Evolutionary conservation across 2,113 vertebrate species (phyloP), one percentile per base, ranked within the genome.

Genomic region (Benitochromis conjunctus): DNA sequence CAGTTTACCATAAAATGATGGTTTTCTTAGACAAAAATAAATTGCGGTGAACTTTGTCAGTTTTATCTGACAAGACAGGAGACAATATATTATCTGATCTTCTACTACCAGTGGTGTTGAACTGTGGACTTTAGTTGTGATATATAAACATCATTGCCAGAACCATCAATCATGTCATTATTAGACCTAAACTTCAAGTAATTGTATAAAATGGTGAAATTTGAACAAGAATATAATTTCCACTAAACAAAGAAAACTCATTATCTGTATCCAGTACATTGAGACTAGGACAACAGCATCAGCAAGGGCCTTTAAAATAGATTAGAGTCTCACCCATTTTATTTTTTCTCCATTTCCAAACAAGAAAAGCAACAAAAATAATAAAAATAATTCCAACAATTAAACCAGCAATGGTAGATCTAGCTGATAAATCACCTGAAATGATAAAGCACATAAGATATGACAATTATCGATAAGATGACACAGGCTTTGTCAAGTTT

Each of bases 11-110:
- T 19, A 54, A 54, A 54, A 54, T 54, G 19, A n/a, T n/a, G 19
- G 19, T 54, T 54, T 54, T 54, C 19, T 10, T 19, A 19, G 53
- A 54, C 9, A 54, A 54, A 54, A n/a, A 54, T 1, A 54, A 54
- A 2, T 0, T 54, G 19, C 53, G n/a, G n/a, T n/a, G 9, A 10
- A n/a, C 19, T 54, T 53, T 54, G 19, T n/a, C 0, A 0, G n/a
- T 54, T n/a, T 54, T n/a, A n/a, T n/a, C 53, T 54, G 53, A 54
- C 53, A 54, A n/a, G 19, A 10, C 5, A 54, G 19, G 9, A 54
- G 5, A 54, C 19, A 54, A 8, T 54, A n/a, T 54, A 10, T 0
- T 54, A 54, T 56, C 54, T 6, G 6, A 53, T 53, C 48, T 53
- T 53, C 11, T 57, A 24, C 2, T 6, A 0, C 26, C 21, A 57